Percentiles rank a stretch among this genome's conserved stretches.
Evolutionary conservation across 2,797 vertebrate species (phyloP).

Genomic region (Catharus ustulatus): DNA sequence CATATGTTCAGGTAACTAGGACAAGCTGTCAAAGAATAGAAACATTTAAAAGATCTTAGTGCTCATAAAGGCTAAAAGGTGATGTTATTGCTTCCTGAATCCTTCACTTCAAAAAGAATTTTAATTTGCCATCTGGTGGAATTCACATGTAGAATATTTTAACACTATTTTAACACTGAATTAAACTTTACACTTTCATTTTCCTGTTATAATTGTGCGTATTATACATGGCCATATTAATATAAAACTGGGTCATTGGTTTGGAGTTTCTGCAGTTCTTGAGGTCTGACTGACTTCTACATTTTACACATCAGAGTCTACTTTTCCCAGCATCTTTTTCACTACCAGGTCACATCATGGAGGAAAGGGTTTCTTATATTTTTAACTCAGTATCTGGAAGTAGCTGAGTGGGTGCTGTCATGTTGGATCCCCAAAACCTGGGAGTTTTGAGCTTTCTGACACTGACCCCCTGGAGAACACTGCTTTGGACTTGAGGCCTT

Average conservation of each 20-base stretch:
- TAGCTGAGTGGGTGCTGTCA: neutral
- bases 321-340: neutral
- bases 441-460: no score
- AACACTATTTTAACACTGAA: neutral
- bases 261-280: neutral
- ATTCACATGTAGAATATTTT: neutral
- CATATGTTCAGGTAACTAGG: slow-evolving; percentile 2
- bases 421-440: no score
- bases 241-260: neutral
- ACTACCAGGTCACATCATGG: neutral
- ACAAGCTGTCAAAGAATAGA: slow-evolving; percentile 27
- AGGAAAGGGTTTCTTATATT: neutral
- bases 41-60: neutral
- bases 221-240: neutral
- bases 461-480: no score
- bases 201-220: neutral
- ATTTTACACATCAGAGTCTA: neutral
- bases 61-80: neutral
- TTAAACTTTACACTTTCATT: neutral
- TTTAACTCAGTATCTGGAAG: neutral
- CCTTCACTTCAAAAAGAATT: slow-evolving; percentile 7
- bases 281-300: neutral
- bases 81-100: neutral
- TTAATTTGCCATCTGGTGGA: neutral
- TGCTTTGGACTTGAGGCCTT: no score